phyloP scores from a whole-genome alignment of 2,888 invertebrate species.

The Ecliptopera silaceata region DNA sequence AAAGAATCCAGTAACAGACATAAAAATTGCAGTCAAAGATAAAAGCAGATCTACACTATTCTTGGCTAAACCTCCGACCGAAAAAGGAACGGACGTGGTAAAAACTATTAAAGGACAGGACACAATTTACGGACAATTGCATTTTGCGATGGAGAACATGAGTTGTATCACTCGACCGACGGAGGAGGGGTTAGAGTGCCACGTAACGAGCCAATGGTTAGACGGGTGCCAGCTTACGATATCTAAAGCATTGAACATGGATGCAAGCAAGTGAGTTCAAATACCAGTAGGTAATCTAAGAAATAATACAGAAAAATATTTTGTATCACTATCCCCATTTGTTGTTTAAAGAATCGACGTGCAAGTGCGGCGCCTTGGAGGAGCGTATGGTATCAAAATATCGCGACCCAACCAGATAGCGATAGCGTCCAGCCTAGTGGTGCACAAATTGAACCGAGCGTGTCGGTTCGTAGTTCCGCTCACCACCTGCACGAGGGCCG shows the following conservation, averaged over 20 bases:
- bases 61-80: constrained; percentile 43
- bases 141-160: constrained; percentile 89
- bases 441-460: constrained; percentile 83
- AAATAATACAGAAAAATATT: neutral
- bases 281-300: neutral
- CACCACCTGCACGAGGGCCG: constrained; percentile 83
- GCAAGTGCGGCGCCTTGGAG: constrained; percentile 62
- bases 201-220: constrained; percentile 84
- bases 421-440: constrained; percentile 72
- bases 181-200: constrained; percentile 87
- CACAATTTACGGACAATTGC: constrained; percentile 85
- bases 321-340: neutral
- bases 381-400: constrained; percentile 88
- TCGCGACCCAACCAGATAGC: constrained; percentile 81
- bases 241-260: constrained; percentile 77
- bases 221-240: constrained; percentile 81
- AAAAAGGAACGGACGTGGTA: constrained; percentile 61
- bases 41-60: constrained; percentile 42
- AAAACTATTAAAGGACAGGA: constrained; percentile 77
- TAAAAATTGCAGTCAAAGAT: constrained; percentile 48
- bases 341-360: constrained; percentile 84
- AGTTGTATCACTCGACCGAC: constrained; percentile 84
- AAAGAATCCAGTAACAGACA: constrained; percentile 54
- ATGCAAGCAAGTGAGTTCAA: constrained; percentile 80
- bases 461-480: constrained; percentile 86